Evolutionary conservation across 2,888 invertebrate species (phyloP).

Genomic region (Chirona hameri): DNA sequence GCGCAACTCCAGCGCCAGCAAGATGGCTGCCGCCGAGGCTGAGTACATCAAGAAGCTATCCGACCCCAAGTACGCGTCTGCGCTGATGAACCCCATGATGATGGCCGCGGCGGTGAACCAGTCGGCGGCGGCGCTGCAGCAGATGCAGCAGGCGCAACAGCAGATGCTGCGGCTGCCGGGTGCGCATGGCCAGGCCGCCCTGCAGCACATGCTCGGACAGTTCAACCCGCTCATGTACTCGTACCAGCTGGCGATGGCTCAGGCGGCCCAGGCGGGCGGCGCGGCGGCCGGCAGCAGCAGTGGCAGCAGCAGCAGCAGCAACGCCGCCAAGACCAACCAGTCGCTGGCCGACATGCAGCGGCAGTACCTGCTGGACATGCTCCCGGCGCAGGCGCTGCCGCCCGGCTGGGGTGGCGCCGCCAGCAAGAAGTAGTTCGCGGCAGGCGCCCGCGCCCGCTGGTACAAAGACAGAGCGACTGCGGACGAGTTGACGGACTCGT

Average conservation of each 20-base stretch:
- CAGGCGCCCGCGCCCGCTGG: background rate
- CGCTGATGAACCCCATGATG: slow-evolving; percentile 52
- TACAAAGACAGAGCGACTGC: background rate
- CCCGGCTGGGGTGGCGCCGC: slow-evolving; percentile 10
- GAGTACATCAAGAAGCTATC: slow-evolving; percentile 30
- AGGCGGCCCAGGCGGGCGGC: slow-evolving; percentile 48
- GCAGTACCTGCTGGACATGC: slow-evolving; percentile 95
- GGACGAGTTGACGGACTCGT: background rate
- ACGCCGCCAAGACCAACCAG: slow-evolving; percentile 38
- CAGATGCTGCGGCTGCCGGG: slow-evolving; percentile 40
- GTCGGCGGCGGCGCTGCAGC: slow-evolving; percentile 42
- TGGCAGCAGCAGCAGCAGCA: slow-evolving; percentile 37
- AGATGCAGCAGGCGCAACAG: too few relatives aligned
- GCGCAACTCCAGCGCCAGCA: slow-evolving; percentile 39
- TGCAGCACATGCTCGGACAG: slow-evolving; percentile 61
- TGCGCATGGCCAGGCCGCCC: slow-evolving; percentile 58
- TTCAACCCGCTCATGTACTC: slow-evolving; percentile 71
- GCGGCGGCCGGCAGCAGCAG: slow-evolving; percentile 41
- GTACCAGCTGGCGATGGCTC: slow-evolving; percentile 69
- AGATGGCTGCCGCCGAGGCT: slow-evolving; percentile 41
- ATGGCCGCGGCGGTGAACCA: slow-evolving; percentile 45
- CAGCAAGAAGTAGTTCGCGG: slow-evolving; percentile 11
- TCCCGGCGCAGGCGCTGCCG: slow-evolving; percentile 54
- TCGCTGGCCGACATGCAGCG: slow-evolving; percentile 64
- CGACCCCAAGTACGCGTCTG: slow-evolving; percentile 34